Evolutionary conservation across 2,888 invertebrate species (phyloP).

Genomic region (Cosmopolites sordidus): DNA sequence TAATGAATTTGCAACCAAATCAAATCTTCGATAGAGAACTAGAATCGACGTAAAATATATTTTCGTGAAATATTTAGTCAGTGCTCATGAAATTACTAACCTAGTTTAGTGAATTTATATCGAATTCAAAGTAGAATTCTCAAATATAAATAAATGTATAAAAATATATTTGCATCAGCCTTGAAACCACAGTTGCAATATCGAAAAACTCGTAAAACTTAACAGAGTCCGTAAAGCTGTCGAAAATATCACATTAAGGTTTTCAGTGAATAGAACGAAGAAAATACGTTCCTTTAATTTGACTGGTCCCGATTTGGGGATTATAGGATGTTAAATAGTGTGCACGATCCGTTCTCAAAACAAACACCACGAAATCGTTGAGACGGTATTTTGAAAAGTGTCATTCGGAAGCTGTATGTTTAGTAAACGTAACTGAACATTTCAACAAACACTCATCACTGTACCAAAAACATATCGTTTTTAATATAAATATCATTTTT

Average conservation of each 20-base stretch:
- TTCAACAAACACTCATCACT: conserved; percentile 46
- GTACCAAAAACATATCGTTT: conserved; percentile 44
- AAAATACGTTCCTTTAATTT: no score
- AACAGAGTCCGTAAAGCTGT: conserved; percentile 36
- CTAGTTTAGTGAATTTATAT: no score
- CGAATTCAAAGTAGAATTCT: background rate
- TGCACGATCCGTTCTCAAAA: conserved; percentile 40
- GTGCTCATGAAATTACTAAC: no score
- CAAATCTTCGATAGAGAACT: no score
- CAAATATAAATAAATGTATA: conserved; percentile 9
- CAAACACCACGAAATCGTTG: conserved; percentile 44
- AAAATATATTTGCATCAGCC: conserved; percentile 3
- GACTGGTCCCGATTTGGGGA: conserved; percentile 36
- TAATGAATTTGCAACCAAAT: no score
- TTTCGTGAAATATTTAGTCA: no score
- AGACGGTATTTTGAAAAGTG: conserved; percentile 49
- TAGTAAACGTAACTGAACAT: conserved; percentile 40
- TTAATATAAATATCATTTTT: conserved; percentile 42
- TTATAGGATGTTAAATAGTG: conserved; percentile 35
- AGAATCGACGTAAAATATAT: no score
- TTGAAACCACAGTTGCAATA: background rate
- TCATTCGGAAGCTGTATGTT: conserved; percentile 49
- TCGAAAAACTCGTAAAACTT: conserved; percentile 31
- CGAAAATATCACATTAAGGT: conserved; percentile 33
- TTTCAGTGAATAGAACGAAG: conserved; percentile 26